These are phyloP conservation scores for Rhabdornis inornatus DNA, from an alignment of 2,113 vertebrate genomes.

Conservation along the genomic window DNA sequence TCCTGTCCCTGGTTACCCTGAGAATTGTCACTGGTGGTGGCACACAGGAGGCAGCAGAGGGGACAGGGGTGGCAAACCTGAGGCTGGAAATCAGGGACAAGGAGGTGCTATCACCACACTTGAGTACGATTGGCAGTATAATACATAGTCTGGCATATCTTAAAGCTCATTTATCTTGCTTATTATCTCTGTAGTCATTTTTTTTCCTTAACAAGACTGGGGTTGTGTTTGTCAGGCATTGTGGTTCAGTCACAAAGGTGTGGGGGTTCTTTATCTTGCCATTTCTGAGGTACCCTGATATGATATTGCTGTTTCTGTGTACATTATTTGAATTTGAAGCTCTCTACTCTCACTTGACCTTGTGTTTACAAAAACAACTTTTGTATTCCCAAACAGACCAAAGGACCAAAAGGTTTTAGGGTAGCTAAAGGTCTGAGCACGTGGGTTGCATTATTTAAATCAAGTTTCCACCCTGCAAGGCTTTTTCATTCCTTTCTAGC, in stretches of 20 bases:
- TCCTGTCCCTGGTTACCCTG: not conserved
- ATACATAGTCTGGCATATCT: not conserved
- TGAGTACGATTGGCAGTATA: not conserved
- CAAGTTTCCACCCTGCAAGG: not conserved
- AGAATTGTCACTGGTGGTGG: not conserved
- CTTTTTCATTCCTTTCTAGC: not conserved
- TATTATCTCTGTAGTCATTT: not conserved
- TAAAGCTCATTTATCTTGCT: constrained; percentile 3
- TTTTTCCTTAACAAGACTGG: not conserved
- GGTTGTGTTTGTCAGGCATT: not conserved
- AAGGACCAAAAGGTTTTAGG: not conserved
- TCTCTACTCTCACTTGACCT: not conserved
- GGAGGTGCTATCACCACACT: not conserved
- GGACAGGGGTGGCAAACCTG: not conserved
- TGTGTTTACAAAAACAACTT: not conserved
- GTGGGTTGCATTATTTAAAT: not conserved
- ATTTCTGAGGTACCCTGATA: not conserved
- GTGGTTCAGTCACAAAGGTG: not conserved
- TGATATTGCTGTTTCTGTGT: not conserved
- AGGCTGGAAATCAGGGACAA: not conserved
- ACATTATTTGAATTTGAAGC: not conserved
- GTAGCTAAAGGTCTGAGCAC: not conserved
- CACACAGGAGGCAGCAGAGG: not conserved
- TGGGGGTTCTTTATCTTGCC: not conserved
- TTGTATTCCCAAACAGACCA: not conserved